Conservation (phyloP, 2,113 vertebrate species). For the Ptyas mucosa region DNA sequence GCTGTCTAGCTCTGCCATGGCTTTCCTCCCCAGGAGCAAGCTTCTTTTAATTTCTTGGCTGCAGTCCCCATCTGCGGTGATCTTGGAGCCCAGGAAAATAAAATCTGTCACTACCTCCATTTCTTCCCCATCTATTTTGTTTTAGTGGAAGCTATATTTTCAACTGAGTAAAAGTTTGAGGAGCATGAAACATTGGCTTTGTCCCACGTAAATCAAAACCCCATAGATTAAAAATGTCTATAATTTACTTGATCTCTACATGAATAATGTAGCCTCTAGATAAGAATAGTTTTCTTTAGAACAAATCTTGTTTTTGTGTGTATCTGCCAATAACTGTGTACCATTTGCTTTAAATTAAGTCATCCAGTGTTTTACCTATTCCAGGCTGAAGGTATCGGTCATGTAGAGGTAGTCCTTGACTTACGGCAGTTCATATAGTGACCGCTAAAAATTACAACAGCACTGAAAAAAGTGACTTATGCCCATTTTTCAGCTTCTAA, state of each 20-base stretch:
- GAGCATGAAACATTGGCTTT: background rate
- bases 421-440: background rate
- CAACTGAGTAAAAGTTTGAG: background rate
- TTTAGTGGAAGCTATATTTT: background rate
- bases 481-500: background rate
- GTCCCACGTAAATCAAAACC: background rate
- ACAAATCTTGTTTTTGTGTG: background rate
- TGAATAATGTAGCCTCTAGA: background rate
- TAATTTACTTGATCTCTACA: background rate
- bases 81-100: no score
- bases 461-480: background rate
- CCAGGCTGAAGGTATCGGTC: background rate
- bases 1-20: no score
- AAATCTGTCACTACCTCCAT: no score
- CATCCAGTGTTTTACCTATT: background rate
- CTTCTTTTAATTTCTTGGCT: no score
- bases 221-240: background rate
- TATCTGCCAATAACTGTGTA: background rate
- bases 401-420: background rate
- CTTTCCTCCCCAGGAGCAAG: no score
- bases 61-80: no score
- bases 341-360: background rate
- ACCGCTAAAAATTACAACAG: background rate
- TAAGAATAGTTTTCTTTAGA: background rate
- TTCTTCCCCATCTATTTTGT: background rate